Percentiles rank a stretch among this genome's conserved stretches.
These are phyloP conservation scores for Myotis yumanensis DNA, from an alignment of 2,113 vertebrate species.

Conservation along the genomic window DNA sequence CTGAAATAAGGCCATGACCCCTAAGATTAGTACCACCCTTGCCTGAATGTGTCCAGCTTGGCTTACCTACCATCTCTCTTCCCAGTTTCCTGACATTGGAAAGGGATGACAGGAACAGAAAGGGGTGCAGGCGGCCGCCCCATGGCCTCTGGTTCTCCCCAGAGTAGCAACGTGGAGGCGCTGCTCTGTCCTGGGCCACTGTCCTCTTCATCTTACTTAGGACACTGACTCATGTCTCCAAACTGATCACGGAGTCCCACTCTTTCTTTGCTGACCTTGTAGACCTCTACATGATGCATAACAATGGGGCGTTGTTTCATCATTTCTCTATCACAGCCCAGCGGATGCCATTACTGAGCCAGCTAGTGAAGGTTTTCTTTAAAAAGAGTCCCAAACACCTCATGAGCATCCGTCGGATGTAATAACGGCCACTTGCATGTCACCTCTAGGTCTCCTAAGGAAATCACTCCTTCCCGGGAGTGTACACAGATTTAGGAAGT, in stretches of 20 bases:
- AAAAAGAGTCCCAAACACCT: conserved; percentile 38
- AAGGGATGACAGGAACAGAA: background rate
- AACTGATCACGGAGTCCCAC: background rate
- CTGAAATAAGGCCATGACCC: background rate
- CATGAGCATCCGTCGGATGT: conserved; percentile 32
- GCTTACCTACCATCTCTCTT: background rate
- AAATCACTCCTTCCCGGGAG: background rate
- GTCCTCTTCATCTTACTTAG: background rate
- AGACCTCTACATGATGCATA: background rate
- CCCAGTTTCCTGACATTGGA: background rate
- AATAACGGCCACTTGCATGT: background rate
- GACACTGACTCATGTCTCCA: background rate
- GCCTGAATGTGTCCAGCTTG: background rate
- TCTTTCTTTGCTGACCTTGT: background rate
- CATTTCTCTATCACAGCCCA: conserved; percentile 9
- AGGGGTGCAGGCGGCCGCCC: too few species aligned
- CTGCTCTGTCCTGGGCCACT: background rate
- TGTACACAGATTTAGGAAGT: background rate
- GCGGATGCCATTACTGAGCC: conserved; percentile 30
- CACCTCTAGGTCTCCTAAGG: background rate
- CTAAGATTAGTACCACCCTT: background rate
- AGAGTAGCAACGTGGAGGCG: background rate
- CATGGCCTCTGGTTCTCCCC: too few species aligned
- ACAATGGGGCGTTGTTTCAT: conserved; percentile 3
- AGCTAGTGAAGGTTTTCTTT: conserved; percentile 43